Conservation (phyloP, 2,797 vertebrate species). For the Cossypha dichroa region DNA sequence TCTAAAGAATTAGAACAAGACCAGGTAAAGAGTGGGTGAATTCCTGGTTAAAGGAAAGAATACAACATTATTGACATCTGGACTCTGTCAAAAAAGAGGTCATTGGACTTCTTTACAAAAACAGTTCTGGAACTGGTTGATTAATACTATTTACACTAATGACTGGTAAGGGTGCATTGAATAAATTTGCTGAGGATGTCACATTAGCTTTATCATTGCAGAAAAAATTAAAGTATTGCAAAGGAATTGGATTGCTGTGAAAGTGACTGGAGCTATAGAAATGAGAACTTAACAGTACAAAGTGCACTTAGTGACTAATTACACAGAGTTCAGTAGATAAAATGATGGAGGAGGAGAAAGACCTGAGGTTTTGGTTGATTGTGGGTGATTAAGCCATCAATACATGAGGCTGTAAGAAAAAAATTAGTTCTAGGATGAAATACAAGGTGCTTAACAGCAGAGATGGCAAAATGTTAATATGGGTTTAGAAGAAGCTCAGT, state of each 20-base stretch:
- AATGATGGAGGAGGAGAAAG: slow-evolving; percentile 20
- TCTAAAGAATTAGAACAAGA: background rate
- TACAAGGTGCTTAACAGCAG: background rate
- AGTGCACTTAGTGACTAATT: slow-evolving; percentile 47
- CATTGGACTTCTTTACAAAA: background rate
- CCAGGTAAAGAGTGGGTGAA: background rate
- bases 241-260: background rate
- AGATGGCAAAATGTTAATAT: background rate
- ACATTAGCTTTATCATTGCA: slow-evolving; percentile 4
- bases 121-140: background rate
- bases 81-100: background rate
- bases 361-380: slow-evolving; percentile 1
- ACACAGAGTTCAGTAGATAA: slow-evolving; percentile 17
- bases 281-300: slow-evolving; percentile 4
- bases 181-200: slow-evolving; percentile 5
- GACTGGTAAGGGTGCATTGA: background rate
- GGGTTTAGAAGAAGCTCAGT: background rate
- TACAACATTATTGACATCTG: background rate
- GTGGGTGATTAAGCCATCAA: slow-evolving; percentile 19
- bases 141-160: background rate
- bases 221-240: background rate
- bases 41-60: background rate
- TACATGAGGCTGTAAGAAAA: background rate
- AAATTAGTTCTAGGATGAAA: background rate
- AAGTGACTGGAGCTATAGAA: slow-evolving; percentile 17